phyloP scores from a whole-genome alignment of 2,888 invertebrate genomes.

The Caradrina clavipalpis region DNA sequence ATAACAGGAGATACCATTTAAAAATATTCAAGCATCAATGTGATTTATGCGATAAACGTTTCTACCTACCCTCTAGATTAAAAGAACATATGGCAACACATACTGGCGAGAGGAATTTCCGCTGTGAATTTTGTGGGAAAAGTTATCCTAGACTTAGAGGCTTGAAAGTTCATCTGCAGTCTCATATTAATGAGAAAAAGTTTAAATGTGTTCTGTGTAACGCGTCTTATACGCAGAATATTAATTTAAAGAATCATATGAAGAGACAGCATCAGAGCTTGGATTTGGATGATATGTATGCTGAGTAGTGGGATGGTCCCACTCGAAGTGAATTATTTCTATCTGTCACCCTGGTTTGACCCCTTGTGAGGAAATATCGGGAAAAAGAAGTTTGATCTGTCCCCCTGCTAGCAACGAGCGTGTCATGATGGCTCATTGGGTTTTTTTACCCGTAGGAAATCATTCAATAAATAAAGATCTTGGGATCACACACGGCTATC shows the following conservation, averaged over 20 bases:
- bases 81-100: slow-evolving; percentile 86
- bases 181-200: slow-evolving; percentile 89
- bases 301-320: slow-evolving; percentile 41
- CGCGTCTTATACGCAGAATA: slow-evolving; percentile 90
- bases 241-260: slow-evolving; percentile 90
- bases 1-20: slow-evolving; percentile 81
- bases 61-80: slow-evolving; percentile 84
- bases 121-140: slow-evolving; percentile 85
- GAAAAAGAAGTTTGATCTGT: no score
- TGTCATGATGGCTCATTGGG: no score
- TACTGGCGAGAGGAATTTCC: slow-evolving; percentile 84
- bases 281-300: slow-evolving; percentile 66
- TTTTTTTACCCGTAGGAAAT: no score
- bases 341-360: no score
- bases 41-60: slow-evolving; percentile 89
- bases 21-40: slow-evolving; percentile 88
- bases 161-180: slow-evolving; percentile 90
- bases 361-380: no score
- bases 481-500: no score
- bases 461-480: no score
- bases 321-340: no score
- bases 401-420: no score
- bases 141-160: slow-evolving; percentile 82
- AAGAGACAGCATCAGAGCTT: slow-evolving; percentile 82
- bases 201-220: slow-evolving; percentile 88